Evolutionary conservation across 1,140 invertebrate genomes (phyloP).

Genomic region (Penaeus vannamei): DNA sequence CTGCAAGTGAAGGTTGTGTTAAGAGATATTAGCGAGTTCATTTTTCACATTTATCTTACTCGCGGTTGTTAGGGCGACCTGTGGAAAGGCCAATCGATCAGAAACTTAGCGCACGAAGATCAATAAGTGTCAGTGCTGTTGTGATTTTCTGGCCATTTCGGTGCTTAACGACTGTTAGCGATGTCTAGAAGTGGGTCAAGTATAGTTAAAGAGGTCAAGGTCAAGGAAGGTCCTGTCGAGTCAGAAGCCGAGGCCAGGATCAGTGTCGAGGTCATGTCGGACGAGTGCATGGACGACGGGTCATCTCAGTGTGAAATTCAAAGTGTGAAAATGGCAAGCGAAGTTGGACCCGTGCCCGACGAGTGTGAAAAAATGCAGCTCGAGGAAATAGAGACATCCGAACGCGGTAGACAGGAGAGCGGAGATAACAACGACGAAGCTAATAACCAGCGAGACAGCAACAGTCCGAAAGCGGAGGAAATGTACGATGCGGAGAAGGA

Average conservation of each 20-base stretch:
- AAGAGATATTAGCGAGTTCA: conserved; percentile 24
- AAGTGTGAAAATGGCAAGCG: too few species aligned
- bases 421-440: not conserved
- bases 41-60: conserved; percentile 29
- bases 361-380: too few species aligned
- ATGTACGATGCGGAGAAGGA: conserved; percentile 13
- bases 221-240: conserved; percentile 23
- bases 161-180: too few species aligned
- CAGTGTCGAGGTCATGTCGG: not conserved
- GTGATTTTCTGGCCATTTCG: not conserved
- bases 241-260: not conserved
- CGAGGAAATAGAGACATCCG: too few species aligned
- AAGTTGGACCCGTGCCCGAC: too few species aligned
- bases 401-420: not conserved
- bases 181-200: conserved; percentile 47
- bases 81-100: conserved; percentile 40
- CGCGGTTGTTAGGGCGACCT: too few species aligned
- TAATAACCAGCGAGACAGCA: not conserved
- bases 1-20: conserved; percentile 38
- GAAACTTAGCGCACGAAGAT: not conserved
- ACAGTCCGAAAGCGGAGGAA: not conserved
- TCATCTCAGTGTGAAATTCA: too few species aligned
- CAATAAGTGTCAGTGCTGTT: not conserved
- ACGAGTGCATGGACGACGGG: not conserved
- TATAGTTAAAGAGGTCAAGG: conserved; percentile 51